These are phyloP conservation scores for Netelia fuscicornis DNA, from an alignment of 2,888 invertebrate genomes.

Conservation along the genomic window DNA sequence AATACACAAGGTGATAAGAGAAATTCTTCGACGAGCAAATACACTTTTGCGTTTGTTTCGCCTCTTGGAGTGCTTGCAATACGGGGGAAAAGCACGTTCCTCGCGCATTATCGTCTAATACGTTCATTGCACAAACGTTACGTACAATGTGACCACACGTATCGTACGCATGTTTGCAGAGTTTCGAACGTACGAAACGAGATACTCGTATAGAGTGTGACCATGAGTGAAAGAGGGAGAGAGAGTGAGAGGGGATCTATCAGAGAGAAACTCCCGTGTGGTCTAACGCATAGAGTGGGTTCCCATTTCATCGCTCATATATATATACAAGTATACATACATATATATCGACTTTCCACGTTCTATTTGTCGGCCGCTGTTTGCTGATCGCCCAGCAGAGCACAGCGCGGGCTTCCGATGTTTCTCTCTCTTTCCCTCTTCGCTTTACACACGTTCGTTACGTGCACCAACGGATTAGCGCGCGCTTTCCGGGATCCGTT, in stretches of 20 bases:
- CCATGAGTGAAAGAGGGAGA: background rate
- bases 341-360: slow-evolving; percentile 38
- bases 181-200: background rate
- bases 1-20: slow-evolving; percentile 1
- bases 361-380: slow-evolving; percentile 64
- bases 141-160: background rate
- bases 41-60: background rate
- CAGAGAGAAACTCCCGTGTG: slow-evolving; percentile 33
- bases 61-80: slow-evolving; percentile 28
- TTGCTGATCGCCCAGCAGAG: slow-evolving; percentile 61
- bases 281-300: slow-evolving; percentile 12
- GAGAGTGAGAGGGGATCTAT: slow-evolving; percentile 20
- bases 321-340: background rate
- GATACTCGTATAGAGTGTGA: slow-evolving; percentile 6
- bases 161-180: background rate
- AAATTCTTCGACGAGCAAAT: slow-evolving; percentile 45
- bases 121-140: slow-evolving; percentile 10
- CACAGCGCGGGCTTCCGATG: background rate
- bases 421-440: slow-evolving; percentile 19
- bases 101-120: slow-evolving; percentile 20
- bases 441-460: slow-evolving; percentile 60
- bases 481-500: slow-evolving; percentile 34
- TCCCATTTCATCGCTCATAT: slow-evolving; percentile 15
- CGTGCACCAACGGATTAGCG: slow-evolving; percentile 59
- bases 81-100: slow-evolving; percentile 41